Conservation (phyloP, 2,888 invertebrate genomes). For the Vannuccia rotundouncinata region DNA sequence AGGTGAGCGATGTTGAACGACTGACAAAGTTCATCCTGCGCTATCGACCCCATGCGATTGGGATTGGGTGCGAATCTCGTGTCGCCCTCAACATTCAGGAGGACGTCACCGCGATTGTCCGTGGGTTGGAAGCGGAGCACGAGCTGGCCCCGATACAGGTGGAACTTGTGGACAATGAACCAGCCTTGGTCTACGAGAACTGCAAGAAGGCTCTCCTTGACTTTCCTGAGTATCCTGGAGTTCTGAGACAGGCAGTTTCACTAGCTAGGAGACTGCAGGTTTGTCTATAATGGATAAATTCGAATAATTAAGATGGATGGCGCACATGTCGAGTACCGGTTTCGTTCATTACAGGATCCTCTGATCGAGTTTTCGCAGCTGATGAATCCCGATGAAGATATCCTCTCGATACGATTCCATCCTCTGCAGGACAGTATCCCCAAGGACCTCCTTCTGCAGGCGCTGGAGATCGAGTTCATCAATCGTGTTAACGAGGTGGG, state of each 20-base stretch:
- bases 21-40: constrained; percentile 73
- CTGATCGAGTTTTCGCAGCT: constrained; percentile 89
- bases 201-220: constrained; percentile 77
- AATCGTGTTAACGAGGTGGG: constrained; percentile 95
- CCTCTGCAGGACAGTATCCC: constrained; percentile 64
- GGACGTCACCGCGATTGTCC: constrained; percentile 48
- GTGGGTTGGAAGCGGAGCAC: constrained; percentile 58
- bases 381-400: constrained; percentile 90
- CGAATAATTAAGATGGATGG: background rate
- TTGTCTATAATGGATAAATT: background rate
- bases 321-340: background rate
- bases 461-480: constrained; percentile 76
- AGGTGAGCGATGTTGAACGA: constrained; percentile 65
- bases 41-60: constrained; percentile 88
- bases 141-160: constrained; percentile 79
- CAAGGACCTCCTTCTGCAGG: constrained; percentile 78
- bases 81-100: constrained; percentile 59
- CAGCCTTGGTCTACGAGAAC: constrained; percentile 82
- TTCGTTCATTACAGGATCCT: constrained; percentile 70
- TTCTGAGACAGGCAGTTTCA: constrained; percentile 84
- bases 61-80: constrained; percentile 81
- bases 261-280: constrained; percentile 69
- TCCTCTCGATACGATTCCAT: constrained; percentile 85
- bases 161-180: constrained; percentile 85
- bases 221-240: constrained; percentile 82